phyloP scores from a whole-genome alignment of 2,888 invertebrate species.

The Philopedon plagiatum region DNA sequence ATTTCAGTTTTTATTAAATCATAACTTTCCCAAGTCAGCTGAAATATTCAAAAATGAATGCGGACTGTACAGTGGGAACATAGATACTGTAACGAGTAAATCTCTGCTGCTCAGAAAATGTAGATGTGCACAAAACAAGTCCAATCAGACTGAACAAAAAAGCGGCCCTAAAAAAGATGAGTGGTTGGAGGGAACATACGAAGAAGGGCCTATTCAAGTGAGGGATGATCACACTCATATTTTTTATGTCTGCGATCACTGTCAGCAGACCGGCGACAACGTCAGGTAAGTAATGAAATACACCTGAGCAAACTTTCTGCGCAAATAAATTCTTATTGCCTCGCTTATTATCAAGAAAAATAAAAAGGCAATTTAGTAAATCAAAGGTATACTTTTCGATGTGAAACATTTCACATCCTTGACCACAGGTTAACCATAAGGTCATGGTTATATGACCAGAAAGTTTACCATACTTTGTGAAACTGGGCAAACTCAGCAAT shows the following conservation, averaged over 20 bases:
- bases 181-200: conserved; percentile 34
- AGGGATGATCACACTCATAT: conserved; percentile 37
- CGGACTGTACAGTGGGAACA: conserved; percentile 35
- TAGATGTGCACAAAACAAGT: conserved; percentile 35
- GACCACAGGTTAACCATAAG: no score
- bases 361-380: no score
- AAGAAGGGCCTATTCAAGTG: conserved; percentile 31
- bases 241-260: conserved; percentile 48
- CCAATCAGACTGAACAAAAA: conserved; percentile 33
- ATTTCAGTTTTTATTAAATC: conserved; percentile 55
- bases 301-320: no score
- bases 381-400: no score
- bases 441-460: no score
- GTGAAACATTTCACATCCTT: no score
- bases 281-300: neutral
- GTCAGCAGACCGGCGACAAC: conserved; percentile 4
- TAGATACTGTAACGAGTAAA: conserved; percentile 43
- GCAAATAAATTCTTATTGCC: no score
- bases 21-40: conserved; percentile 53
- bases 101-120: conserved; percentile 43
- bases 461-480: no score
- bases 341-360: no score
- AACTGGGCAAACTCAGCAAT: no score
- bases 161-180: neutral
- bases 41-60: conserved; percentile 53